phyloP scores from a whole-genome alignment of 2,113 vertebrate genomes.

The Hepsetus odoe region DNA sequence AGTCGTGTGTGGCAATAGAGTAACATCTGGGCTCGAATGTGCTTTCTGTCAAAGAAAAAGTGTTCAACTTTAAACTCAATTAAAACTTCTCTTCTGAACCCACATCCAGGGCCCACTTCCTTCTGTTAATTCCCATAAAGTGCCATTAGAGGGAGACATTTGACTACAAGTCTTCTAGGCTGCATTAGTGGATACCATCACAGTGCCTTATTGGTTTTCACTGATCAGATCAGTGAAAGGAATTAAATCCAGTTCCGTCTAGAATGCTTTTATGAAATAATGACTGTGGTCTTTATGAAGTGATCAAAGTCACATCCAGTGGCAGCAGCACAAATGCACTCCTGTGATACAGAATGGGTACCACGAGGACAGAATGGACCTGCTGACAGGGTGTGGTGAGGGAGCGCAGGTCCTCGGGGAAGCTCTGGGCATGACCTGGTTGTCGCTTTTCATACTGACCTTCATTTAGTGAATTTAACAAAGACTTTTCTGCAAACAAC shows the following conservation, averaged over 20 bases:
- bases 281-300: too few species aligned
- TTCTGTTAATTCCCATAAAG: not conserved
- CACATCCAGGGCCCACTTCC: slow-evolving; percentile 16
- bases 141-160: slow-evolving; percentile 24
- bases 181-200: not conserved
- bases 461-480: not conserved
- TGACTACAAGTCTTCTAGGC: not conserved
- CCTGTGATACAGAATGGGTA: not conserved
- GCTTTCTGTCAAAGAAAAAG: too few species aligned
- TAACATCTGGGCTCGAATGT: too few species aligned
- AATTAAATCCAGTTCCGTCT: too few species aligned
- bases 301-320: too few species aligned
- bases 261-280: not conserved
- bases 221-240: not conserved
- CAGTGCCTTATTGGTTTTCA: too few species aligned
- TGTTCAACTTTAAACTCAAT: not conserved
- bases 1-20: too few species aligned
- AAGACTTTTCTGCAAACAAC: not conserved
- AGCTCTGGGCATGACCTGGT: too few species aligned
- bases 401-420: too few species aligned
- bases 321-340: too few species aligned
- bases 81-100: not conserved
- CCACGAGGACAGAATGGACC: not conserved
- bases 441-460: not conserved
- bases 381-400: not conserved